These are phyloP conservation scores for Cheilosia vulpina DNA, from an alignment of 2,888 invertebrate genomes.

Conservation along the genomic window DNA sequence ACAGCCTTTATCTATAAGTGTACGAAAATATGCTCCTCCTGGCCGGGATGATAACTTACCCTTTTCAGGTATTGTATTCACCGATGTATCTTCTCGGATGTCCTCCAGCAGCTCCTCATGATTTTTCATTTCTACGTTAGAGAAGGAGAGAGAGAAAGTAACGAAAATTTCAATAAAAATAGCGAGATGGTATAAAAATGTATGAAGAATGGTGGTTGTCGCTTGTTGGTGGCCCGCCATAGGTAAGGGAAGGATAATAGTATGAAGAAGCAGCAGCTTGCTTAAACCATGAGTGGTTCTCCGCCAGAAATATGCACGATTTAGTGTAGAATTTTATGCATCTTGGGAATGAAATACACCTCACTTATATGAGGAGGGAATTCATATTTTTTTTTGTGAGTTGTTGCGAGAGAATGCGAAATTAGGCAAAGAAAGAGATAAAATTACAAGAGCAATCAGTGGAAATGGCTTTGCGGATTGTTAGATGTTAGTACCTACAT, in stretches of 20 bases:
- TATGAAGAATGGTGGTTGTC: conserved; percentile 15
- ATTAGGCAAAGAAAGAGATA: conserved; percentile 27
- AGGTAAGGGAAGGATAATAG: conserved; percentile 7
- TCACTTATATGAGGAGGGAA: background rate
- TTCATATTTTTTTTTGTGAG: background rate
- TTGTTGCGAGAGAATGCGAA: conserved; percentile 32
- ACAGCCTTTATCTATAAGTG: conserved; percentile 39
- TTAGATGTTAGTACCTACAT: no score
- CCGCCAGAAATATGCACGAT: conserved; percentile 29
- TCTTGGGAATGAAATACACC: conserved; percentile 2
- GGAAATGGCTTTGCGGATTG: conserved; percentile 19
- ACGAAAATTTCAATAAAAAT: conserved; percentile 61
- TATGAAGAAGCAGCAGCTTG: conserved; percentile 26
- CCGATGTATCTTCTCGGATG: conserved; percentile 82
- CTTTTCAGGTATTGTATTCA: conserved; percentile 83
- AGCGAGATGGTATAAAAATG: conserved; percentile 43
- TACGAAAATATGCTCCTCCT: conserved; percentile 39
- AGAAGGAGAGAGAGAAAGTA: conserved; percentile 14
- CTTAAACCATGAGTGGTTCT: conserved; percentile 24
- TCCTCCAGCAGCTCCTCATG: conserved; percentile 83
- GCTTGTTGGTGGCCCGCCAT: conserved; percentile 3
- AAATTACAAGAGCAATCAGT: conserved; percentile 50
- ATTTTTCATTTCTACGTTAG: conserved; percentile 81
- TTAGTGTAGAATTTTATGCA: conserved; percentile 26
- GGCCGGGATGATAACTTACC: conserved; percentile 78